A percentile compares a stretch with the other conserved stretches of the same genome.
These are phyloP conservation scores for Tringa solitaria DNA, from an alignment of 2,113 vertebrate species.

Conservation along the genomic window DNA sequence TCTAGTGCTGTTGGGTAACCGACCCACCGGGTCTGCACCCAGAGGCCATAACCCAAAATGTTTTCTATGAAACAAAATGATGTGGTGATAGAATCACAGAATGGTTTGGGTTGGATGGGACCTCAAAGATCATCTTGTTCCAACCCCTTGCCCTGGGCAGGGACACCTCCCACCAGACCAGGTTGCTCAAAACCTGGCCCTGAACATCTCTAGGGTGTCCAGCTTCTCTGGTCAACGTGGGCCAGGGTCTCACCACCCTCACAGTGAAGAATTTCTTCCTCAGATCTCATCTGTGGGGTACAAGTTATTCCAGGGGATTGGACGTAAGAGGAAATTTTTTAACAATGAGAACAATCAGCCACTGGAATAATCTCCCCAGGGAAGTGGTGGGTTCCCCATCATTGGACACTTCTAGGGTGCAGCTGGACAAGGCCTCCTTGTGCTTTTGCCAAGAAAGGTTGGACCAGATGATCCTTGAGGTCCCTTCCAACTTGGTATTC, in stretches of 20 bases:
- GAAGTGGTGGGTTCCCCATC: background rate
- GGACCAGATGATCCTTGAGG: background rate
- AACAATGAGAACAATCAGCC: background rate
- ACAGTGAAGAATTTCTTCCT: background rate
- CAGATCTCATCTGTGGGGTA: background rate
- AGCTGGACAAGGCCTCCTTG: background rate
- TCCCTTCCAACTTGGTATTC: background rate
- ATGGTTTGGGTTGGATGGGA: background rate
- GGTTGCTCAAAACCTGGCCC: background rate
- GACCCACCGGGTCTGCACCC: too few relatives aligned
- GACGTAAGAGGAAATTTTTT: background rate
- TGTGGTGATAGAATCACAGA: background rate
- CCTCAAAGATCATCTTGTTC: accelerated
- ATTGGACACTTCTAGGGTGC: background rate
- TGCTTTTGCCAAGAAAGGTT: background rate
- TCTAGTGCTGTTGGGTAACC: background rate
- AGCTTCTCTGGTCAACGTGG: background rate
- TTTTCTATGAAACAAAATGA: background rate
- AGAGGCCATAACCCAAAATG: background rate
- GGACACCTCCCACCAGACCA: background rate
- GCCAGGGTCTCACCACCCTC: background rate
- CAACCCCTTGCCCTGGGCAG: background rate
- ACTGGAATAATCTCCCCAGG: background rate
- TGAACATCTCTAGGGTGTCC: background rate
- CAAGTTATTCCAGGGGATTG: background rate